These are phyloP conservation scores for Tribolium madens DNA, from an alignment of 1,140 invertebrate genomes.

Conservation along the genomic window DNA sequence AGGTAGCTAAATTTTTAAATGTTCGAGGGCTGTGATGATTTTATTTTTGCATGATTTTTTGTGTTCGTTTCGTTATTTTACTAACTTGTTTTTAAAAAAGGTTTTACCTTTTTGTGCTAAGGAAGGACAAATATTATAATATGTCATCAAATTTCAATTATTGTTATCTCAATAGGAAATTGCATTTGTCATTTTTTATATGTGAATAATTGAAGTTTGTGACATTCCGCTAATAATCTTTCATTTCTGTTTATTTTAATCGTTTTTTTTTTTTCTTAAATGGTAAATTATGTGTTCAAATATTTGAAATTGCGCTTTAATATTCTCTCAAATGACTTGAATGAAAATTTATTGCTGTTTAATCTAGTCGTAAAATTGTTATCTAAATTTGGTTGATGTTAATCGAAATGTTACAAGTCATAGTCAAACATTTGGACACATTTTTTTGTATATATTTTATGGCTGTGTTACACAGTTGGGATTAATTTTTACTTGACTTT, in stretches of 20 bases:
- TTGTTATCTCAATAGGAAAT: conserved; percentile 9
- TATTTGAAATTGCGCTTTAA: neutral
- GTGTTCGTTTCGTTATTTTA: conserved; percentile 22
- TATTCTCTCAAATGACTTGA: too few species aligned
- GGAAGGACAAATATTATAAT: neutral
- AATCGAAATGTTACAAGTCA: neutral
- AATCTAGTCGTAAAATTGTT: neutral
- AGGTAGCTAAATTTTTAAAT: conserved; percentile 39
- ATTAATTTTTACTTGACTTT: neutral
- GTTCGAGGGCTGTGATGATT: conserved; percentile 15
- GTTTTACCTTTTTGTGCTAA: neutral
- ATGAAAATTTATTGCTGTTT: neutral
- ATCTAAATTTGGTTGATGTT: neutral
- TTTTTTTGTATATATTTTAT: neutral
- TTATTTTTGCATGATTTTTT: conserved; percentile 27
- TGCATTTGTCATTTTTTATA: conserved; percentile 1
- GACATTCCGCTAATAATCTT: neutral
- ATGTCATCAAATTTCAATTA: neutral
- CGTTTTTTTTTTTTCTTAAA: neutral
- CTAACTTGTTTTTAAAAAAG: conserved; percentile 16
- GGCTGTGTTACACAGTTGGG: neutral
- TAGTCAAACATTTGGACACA: neutral
- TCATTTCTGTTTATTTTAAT: neutral
- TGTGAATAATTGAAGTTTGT: neutral
- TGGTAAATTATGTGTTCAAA: neutral